Evolutionary conservation across 1,140 invertebrate species (phyloP).

Genomic region (Zaprionus davidi): DNA sequence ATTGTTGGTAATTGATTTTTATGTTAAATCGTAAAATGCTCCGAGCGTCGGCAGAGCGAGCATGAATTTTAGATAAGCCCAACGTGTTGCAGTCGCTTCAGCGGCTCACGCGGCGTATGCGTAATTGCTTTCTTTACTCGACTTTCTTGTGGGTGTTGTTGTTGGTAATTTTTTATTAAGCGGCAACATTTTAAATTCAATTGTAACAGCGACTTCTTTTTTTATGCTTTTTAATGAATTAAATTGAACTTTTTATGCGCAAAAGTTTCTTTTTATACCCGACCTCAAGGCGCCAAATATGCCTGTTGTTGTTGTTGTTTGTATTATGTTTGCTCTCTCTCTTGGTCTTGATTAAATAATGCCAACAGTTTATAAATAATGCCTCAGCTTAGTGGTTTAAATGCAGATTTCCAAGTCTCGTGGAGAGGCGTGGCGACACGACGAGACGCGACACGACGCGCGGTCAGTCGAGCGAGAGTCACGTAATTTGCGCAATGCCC

Average conservation of each 20-base stretch:
- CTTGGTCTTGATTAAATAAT: slow-evolving; percentile 67
- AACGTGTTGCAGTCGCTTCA: slow-evolving; percentile 62
- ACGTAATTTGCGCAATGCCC: slow-evolving; percentile 77
- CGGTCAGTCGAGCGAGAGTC: slow-evolving; percentile 46
- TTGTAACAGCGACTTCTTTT: slow-evolving; percentile 63
- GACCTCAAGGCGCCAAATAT: slow-evolving; percentile 73
- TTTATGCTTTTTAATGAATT: slow-evolving; percentile 77
- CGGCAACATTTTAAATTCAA: slow-evolving; percentile 80
- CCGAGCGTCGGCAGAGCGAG: slow-evolving; percentile 19
- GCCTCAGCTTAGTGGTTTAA: slow-evolving; percentile 64
- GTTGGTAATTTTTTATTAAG: slow-evolving; percentile 74
- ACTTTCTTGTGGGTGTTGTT: slow-evolving; percentile 16
- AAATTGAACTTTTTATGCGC: slow-evolving; percentile 81
- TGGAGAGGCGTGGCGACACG: neutral
- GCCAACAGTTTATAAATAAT: slow-evolving; percentile 73
- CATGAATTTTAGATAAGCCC: slow-evolving; percentile 80
- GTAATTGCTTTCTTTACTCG: slow-evolving; percentile 67
- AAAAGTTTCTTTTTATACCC: slow-evolving; percentile 60
- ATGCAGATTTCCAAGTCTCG: slow-evolving; percentile 51
- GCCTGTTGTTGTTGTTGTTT: slow-evolving; percentile 33
- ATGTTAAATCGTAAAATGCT: slow-evolving; percentile 78
- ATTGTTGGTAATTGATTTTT: slow-evolving; percentile 83
- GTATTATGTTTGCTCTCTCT: neutral
- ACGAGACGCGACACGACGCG: neutral
- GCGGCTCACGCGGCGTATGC: slow-evolving; percentile 66